Conservation (phyloP, 2,888 invertebrate species). For the Neoscelio sp. region DNA sequence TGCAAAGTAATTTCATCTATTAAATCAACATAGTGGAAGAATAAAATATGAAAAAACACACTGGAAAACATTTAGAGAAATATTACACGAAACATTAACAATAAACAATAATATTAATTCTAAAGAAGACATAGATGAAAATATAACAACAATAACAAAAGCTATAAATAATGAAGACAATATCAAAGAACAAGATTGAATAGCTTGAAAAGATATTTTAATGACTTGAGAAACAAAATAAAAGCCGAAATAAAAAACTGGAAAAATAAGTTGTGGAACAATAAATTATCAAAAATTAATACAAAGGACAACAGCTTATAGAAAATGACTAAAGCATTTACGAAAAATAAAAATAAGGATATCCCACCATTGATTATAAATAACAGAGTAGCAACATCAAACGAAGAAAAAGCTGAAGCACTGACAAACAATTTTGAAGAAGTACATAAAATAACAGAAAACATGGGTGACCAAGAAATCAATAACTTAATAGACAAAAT, state of each 20-base stretch:
- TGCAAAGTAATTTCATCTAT: too few species aligned
- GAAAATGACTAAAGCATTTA: background rate
- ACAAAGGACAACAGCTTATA: background rate
- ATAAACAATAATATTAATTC: background rate
- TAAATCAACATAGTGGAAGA: too few species aligned
- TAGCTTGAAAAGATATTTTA: background rate
- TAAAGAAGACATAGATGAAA: background rate
- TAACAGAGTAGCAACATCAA: background rate
- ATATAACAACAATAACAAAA: background rate
- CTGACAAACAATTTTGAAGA: slow-evolving; percentile 1
- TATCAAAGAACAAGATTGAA: slow-evolving; percentile 9
- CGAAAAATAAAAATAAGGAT: slow-evolving; percentile 19
- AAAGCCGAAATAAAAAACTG: background rate
- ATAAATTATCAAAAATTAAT: background rate
- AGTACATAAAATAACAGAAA: background rate
- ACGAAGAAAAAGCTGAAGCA: background rate
- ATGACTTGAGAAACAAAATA: background rate
- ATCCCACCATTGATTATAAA: background rate
- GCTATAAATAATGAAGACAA: background rate
- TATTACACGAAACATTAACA: background rate
- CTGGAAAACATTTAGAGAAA: background rate
- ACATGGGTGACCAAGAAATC: background rate
- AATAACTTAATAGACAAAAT: background rate
- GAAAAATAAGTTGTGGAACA: slow-evolving; percentile 7
- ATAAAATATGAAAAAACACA: background rate